Evolutionary conservation across 1,140 invertebrate genomes (phyloP).

Genomic region (Papilio xuthus): DNA sequence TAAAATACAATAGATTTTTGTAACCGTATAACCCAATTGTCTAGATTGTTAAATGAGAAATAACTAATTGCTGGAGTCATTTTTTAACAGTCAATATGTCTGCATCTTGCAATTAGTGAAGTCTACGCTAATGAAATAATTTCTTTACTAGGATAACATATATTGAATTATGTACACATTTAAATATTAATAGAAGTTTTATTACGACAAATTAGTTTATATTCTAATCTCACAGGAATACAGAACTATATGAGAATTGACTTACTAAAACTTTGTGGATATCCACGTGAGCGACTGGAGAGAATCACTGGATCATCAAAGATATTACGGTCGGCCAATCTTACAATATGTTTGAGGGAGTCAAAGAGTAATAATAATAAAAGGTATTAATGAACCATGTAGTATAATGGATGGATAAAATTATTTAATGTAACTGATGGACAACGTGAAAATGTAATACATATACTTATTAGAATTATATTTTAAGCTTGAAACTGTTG

Average conservation of each 20-base stretch:
- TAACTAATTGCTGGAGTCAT: background rate
- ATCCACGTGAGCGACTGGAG: no score
- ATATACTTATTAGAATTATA: background rate
- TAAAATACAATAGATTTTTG: background rate
- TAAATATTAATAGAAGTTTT: no score
- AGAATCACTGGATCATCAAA: no score
- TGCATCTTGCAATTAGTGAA: background rate
- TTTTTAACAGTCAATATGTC: background rate
- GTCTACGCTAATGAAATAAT: background rate
- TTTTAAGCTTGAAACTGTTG: background rate
- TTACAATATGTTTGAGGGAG: no score
- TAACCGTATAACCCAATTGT: conserved; percentile 21
- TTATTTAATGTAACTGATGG: background rate
- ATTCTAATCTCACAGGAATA: no score
- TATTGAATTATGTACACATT: background rate
- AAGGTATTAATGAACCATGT: no score
- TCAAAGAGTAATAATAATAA: no score
- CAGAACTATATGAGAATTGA: no score
- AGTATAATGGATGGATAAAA: background rate
- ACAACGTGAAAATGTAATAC: background rate
- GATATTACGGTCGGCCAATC: no score
- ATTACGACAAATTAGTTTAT: no score
- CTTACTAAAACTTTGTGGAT: no score
- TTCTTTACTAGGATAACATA: background rate
- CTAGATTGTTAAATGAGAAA: conserved; percentile 12